These are phyloP conservation scores for Pyrocoelia pectoralis DNA, from an alignment of 2,888 invertebrate species.

Conservation along the genomic window DNA sequence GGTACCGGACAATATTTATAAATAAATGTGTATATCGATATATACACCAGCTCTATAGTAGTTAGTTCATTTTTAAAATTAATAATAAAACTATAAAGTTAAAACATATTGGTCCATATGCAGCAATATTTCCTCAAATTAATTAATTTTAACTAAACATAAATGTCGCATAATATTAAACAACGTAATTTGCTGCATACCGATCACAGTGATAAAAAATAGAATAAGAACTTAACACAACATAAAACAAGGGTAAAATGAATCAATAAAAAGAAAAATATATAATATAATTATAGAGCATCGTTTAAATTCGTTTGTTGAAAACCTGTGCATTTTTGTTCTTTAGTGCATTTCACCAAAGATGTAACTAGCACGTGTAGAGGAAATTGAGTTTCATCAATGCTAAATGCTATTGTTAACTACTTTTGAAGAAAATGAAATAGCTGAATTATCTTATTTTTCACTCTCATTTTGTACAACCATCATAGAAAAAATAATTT, in stretches of 20 bases:
- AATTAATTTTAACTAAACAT: neutral
- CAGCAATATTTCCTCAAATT: neutral
- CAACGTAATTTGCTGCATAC: conserved; percentile 8
- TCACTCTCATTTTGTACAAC: too few relatives aligned
- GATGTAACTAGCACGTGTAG: too few relatives aligned
- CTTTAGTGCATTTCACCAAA: neutral
- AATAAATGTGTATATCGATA: conserved; percentile 29
- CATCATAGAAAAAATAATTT: too few relatives aligned
- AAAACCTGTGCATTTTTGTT: neutral
- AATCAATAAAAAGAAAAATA: conserved; percentile 4
- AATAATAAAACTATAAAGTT: conserved; percentile 37
- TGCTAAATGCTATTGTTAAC: too few relatives aligned
- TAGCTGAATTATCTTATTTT: too few relatives aligned
- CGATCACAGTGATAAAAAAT: conserved; percentile 10
- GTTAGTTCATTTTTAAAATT: neutral
- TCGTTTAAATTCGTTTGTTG: neutral
- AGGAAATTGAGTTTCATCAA: too few relatives aligned
- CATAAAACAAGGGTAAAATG: conserved; percentile 5
- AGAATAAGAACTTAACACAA: neutral
- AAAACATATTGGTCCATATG: conserved; percentile 19
- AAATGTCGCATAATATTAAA: neutral
- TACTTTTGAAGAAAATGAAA: too few relatives aligned
- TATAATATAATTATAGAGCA: neutral
- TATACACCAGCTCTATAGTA: neutral
- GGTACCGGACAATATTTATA: conserved; percentile 58